Base-by-base conservation (phyloP, 2,797 vertebrate species). In the Leptoclinus maculatus region DNA sequence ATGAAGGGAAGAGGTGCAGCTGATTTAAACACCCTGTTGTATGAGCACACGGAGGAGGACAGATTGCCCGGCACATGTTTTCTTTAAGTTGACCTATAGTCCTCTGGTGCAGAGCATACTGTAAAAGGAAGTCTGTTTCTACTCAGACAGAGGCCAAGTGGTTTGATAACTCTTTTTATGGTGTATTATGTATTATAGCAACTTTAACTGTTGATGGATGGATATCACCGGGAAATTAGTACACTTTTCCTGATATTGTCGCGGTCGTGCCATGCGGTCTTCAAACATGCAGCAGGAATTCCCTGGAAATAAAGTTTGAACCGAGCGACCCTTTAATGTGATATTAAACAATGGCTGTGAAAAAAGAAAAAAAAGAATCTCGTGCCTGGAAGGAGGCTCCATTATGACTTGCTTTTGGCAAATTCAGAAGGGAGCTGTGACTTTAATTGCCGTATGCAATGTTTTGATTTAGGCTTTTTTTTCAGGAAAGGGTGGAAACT, bases 401-500 rank as follows among this genome's bases (percentile, higher is more conserved):
- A 57, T 71, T n/a, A 57, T 27, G 34, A 56, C 17, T 23, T 12
- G 36, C 36, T 75, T 58, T 38, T 1, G 32, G 4, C 3, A 14
- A 29, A 71, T 56, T 63, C 58, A 60, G 45, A 72, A 9, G 21
- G 64, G 68, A 71, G 53, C 75, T 59, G 70, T 68, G 69, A 66
- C 71, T 54, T 74, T 41, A 85, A 84, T 43, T 72, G 36, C 21
- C 3, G 5, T 32, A 45, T 14, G 13, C 80, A 83, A 79, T 86
- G 63, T 88, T 87, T 87, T 82, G 84, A 69, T 74, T 62, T 21
- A 39, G 65, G 56, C 43, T 74, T 60, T 66, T 71, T 57, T 84
- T 87, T 70, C 83, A 87, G 89, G 90, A 93, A 91, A 90, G 83
- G 87, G 91, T 83, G 82, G 87, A 88, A 69, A 57, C 79, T 71